Conservation (phyloP, 2,888 invertebrate genomes). For the Perithous albicinctus region DNA sequence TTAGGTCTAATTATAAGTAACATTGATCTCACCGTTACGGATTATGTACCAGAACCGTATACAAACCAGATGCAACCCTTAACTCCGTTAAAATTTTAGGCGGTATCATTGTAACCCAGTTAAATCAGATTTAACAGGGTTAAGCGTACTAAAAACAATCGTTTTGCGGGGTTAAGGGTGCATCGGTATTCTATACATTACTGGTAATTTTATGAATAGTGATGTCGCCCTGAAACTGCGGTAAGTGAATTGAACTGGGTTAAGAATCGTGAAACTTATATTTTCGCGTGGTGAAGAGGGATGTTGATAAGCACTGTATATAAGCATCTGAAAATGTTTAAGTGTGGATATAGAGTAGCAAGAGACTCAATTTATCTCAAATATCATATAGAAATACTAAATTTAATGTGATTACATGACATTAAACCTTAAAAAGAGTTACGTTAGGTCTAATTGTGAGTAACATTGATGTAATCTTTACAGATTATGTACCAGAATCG, state of each 20-base stretch:
- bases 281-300: no score
- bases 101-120: not conserved
- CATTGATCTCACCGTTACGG: not conserved
- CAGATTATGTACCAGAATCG: no score
- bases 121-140: not conserved
- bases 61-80: not conserved
- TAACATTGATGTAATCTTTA: not conserved
- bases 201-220: no score
- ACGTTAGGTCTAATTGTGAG: no score
- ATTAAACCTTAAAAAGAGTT: not conserved
- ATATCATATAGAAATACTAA: not conserved
- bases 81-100: constrained; percentile 3
- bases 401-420: not conserved
- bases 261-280: no score
- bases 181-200: not conserved
- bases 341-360: not conserved
- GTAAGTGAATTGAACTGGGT: no score
- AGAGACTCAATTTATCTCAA: no score
- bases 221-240: no score
- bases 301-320: no score
- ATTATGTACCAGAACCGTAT: no score
- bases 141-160: not conserved
- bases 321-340: not conserved
- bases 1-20: not conserved
- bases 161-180: not conserved